Evolutionary conservation across 1,140 invertebrate species (phyloP).

Genomic region (Cephus cinctus): DNA sequence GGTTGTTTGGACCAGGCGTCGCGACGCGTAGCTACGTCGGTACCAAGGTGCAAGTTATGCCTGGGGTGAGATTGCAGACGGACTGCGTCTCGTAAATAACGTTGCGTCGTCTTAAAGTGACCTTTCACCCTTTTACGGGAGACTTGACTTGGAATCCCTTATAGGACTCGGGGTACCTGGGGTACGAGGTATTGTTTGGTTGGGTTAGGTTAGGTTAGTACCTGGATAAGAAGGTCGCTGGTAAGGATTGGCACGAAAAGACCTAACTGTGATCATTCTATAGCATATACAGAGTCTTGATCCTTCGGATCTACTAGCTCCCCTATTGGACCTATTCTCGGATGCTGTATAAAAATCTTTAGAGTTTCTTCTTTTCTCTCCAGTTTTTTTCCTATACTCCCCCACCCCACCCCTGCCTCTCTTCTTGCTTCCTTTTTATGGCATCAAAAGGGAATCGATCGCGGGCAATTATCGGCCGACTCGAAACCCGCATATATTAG

Average conservation of each 20-base stretch:
- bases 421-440: background rate
- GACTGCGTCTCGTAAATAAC: conserved; percentile 28
- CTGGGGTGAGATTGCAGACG: conserved; percentile 20
- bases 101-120: background rate
- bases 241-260: too few relatives aligned
- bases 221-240: too few relatives aligned
- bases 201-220: too few relatives aligned
- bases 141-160: too few relatives aligned
- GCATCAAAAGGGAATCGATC: conserved; percentile 35
- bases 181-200: too few relatives aligned
- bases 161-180: too few relatives aligned
- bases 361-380: background rate
- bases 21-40: conserved; percentile 5
- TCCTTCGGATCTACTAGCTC: too few relatives aligned
- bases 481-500: conserved; percentile 48
- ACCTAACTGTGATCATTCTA: too few relatives aligned
- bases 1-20: conserved; percentile 16
- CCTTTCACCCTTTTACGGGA: background rate
- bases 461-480: conserved; percentile 50
- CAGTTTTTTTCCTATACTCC: background rate
- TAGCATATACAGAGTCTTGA: too few relatives aligned
- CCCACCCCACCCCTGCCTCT: background rate
- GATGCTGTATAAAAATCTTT: background rate
- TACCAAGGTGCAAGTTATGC: conserved; percentile 20
- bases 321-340: too few relatives aligned